phyloP scores from a whole-genome alignment of 2,113 vertebrate species.

The Agapornis roseicollis region DNA sequence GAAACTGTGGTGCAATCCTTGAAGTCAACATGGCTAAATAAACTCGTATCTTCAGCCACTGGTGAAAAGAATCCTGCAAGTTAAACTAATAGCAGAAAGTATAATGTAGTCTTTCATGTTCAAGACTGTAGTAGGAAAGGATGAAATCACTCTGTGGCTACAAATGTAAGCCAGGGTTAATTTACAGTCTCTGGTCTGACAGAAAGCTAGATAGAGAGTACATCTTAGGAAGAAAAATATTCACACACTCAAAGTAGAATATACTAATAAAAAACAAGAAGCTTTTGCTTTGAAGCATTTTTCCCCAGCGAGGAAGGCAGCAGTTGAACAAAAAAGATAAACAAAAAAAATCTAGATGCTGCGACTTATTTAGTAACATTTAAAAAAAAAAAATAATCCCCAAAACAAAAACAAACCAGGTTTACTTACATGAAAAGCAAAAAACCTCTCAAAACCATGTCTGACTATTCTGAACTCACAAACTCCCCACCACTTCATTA shows the following conservation, averaged over 20 bases:
- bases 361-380: not conserved
- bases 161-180: not conserved
- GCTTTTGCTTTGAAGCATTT: not conserved
- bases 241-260: not conserved
- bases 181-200: not conserved
- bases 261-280: not conserved
- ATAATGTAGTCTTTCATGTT: not conserved
- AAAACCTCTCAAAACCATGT: not conserved
- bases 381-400: not conserved
- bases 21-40: not conserved
- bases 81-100: not conserved
- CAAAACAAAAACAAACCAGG: not conserved
- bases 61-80: not conserved
- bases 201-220: not conserved
- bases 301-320: not conserved
- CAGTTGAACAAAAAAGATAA: not conserved
- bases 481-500: not conserved
- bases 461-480: not conserved
- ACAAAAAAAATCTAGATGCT: not conserved
- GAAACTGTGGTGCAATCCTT: conserved; percentile 18
- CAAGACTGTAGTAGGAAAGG: not conserved
- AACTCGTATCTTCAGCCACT: conserved; percentile 38
- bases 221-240: not conserved
- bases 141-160: not conserved
- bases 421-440: not conserved